Evolutionary conservation across 2,888 invertebrate genomes (phyloP).

Genomic region (Parnassius orleans): DNA sequence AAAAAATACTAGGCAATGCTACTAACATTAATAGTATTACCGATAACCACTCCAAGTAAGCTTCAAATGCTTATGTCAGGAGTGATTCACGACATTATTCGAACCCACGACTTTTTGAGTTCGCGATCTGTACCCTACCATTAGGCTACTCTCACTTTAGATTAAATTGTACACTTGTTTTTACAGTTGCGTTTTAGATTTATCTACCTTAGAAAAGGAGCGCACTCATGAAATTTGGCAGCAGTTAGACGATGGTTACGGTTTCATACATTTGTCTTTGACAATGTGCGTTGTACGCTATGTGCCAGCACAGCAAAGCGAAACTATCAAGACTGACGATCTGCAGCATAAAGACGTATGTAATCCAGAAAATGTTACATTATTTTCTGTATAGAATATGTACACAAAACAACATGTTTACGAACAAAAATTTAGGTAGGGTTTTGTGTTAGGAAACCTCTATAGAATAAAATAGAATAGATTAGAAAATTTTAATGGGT

Average conservation of each 20-base stretch:
- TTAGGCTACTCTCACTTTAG: too few species aligned
- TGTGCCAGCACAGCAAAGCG: slow-evolving; percentile 21
- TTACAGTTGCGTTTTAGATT: slow-evolving; percentile 59
- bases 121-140: too few species aligned
- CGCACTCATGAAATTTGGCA: slow-evolving; percentile 67
- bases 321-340: slow-evolving; percentile 24
- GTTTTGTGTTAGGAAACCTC: too few species aligned
- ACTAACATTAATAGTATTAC: too few species aligned
- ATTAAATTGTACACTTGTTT: slow-evolving; percentile 3
- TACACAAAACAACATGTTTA: neutral
- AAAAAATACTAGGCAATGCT: too few species aligned
- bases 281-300: slow-evolving; percentile 55
- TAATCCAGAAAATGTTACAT: slow-evolving; percentile 23
- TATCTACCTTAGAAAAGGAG: slow-evolving; percentile 55
- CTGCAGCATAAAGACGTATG: slow-evolving; percentile 47
- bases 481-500: too few species aligned
- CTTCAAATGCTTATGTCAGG: too few species aligned
- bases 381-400: neutral
- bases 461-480: too few species aligned
- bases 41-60: too few species aligned
- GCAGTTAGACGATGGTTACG: slow-evolving; percentile 59
- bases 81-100: too few species aligned
- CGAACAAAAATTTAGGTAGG: too few species aligned
- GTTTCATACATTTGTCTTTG: slow-evolving; percentile 57
- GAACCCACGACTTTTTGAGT: too few species aligned